phyloP scores from a whole-genome alignment of 2,113 vertebrate genomes.

The Myrmophylax atrothorax region DNA sequence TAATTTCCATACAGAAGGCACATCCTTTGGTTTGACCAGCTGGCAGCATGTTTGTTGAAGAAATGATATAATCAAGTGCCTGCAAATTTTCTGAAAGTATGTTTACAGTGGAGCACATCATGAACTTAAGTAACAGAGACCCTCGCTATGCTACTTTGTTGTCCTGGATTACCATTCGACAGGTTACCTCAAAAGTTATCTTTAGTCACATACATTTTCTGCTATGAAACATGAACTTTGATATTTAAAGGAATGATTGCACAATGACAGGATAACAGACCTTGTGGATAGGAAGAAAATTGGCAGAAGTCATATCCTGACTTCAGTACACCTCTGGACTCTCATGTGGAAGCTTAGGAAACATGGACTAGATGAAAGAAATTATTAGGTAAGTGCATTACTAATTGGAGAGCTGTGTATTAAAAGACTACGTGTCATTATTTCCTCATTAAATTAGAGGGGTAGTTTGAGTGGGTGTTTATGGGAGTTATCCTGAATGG shows the following conservation, averaged over 20 bases:
- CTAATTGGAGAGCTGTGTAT: background rate
- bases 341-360: background rate
- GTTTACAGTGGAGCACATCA: background rate
- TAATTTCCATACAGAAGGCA: background rate
- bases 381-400: background rate
- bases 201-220: background rate
- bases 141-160: background rate
- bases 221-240: background rate
- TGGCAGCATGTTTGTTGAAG: background rate
- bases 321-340: background rate
- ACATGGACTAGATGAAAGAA: background rate
- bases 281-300: background rate
- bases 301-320: background rate
- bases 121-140: background rate
- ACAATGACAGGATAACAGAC: background rate
- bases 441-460: background rate
- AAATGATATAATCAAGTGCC: background rate
- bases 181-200: background rate
- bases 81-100: background rate
- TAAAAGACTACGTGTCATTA: background rate
- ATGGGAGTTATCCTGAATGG: background rate
- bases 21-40: background rate
- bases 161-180: background rate
- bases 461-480: background rate
- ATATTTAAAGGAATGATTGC: background rate